phyloP scores from a whole-genome alignment of 2,797 vertebrate species.

The Melanotaenia maccullochi region DNA sequence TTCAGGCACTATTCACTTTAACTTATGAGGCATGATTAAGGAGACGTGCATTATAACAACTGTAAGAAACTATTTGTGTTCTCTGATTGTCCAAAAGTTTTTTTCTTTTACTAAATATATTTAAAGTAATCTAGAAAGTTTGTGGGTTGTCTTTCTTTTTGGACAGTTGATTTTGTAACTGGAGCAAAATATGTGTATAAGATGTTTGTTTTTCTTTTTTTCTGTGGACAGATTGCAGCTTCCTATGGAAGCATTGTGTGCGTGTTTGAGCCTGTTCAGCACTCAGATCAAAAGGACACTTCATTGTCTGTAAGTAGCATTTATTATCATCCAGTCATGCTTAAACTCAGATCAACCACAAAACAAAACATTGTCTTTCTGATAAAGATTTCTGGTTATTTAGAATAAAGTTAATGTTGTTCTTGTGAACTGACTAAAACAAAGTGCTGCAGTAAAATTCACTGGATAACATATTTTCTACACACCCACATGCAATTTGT shows the following conservation, averaged over 20 bases:
- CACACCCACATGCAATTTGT: background rate
- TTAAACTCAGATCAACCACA: constrained; percentile 26
- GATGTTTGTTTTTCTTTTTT: constrained; percentile 15
- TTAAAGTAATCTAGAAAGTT: background rate
- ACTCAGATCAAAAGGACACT: constrained; percentile 83
- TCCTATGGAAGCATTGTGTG: constrained; percentile 94
- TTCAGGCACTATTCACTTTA: background rate
- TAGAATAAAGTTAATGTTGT: constrained; percentile 24
- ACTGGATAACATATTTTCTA: background rate
- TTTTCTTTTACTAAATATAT: background rate
- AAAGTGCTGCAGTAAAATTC: background rate
- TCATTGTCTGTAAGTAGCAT: constrained; percentile 84
- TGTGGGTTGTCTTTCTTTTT: background rate
- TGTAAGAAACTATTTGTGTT: background rate
- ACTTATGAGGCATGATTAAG: background rate
- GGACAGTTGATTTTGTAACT: background rate
- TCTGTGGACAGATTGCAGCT: constrained; percentile 90
- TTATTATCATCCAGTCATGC: constrained; percentile 25
- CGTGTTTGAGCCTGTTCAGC: constrained; percentile 91
- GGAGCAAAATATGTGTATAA: background rate
- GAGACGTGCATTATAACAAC: background rate
- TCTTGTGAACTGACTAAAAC: background rate
- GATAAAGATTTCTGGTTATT: background rate
- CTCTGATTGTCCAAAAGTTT: background rate
- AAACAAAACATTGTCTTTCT: constrained; percentile 16